Evolutionary conservation across 2,113 vertebrate genomes (phyloP).

Genomic region (Hemibagrus wyckioides): DNA sequence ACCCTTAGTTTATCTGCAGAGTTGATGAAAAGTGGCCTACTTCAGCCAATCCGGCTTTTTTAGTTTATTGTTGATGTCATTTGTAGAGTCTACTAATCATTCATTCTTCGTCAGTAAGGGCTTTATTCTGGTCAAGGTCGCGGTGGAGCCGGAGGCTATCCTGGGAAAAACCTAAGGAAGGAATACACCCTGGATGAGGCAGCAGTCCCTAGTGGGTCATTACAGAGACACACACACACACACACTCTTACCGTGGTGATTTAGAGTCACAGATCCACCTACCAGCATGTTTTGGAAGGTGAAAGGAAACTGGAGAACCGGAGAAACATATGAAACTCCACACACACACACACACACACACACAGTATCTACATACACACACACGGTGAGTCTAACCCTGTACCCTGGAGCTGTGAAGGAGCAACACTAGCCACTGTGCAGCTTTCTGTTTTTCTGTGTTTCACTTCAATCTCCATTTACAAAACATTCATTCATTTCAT

Average conservation of each 20-base stretch:
- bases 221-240: background rate
- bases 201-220: background rate
- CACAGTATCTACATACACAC: background rate
- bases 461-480: background rate
- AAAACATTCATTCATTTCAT: background rate
- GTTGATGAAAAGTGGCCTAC: background rate
- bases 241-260: background rate
- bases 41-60: background rate
- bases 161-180: slow-evolving; percentile 10
- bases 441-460: background rate
- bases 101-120: background rate
- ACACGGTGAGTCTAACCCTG: background rate
- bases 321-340: slow-evolving; percentile 3
- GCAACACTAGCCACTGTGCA: background rate
- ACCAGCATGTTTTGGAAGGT: background rate
- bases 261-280: background rate
- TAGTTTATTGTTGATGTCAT: slow-evolving; percentile 14
- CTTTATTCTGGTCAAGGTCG: slow-evolving; percentile 22
- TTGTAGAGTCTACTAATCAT: slow-evolving; percentile 6
- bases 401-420: background rate
- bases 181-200: slow-evolving; percentile 16
- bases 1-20: slow-evolving; percentile 4
- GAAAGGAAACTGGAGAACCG: slow-evolving; percentile 1
- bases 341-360: background rate
- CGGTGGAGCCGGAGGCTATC: background rate